A percentile compares a stretch with the other conserved stretches of the same genome.
These are phyloP conservation scores for Sardina pilchardus DNA, from an alignment of 2,113 vertebrate genomes.

Conservation along the genomic window DNA sequence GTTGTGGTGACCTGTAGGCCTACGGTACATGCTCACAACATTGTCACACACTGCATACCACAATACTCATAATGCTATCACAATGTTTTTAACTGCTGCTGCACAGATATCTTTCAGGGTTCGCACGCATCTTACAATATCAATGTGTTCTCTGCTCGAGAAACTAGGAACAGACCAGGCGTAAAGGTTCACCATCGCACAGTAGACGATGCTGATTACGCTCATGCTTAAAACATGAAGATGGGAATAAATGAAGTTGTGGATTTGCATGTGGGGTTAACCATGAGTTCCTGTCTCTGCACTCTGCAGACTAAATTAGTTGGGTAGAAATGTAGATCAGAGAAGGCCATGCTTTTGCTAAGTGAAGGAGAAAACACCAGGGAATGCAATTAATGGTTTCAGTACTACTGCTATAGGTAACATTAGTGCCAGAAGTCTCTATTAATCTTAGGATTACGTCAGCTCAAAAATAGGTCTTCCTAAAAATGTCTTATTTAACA, in stretches of 20 bases:
- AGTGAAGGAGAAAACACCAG: neutral
- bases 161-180: neutral
- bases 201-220: neutral
- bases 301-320: neutral
- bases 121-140: neutral
- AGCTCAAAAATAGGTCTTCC: neutral
- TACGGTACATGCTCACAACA: too few relatives aligned
- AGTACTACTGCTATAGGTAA: neutral
- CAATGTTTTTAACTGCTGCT: neutral
- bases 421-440: neutral
- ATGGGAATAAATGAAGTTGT: neutral
- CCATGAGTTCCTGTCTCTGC: neutral
- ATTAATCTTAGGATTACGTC: neutral
- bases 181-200: neutral
- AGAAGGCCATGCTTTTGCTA: neutral
- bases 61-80: too few relatives aligned
- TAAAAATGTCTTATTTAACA: neutral
- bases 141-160: neutral
- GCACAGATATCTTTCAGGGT: neutral
- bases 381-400: constrained; percentile 1
- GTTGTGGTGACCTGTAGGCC: too few relatives aligned
- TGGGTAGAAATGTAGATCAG: neutral
- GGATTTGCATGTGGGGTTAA: neutral
- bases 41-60: too few relatives aligned
- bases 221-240: neutral